Evolutionary conservation across 1,140 invertebrate species (phyloP).

Genomic region (Gryllus bimaculatus): DNA sequence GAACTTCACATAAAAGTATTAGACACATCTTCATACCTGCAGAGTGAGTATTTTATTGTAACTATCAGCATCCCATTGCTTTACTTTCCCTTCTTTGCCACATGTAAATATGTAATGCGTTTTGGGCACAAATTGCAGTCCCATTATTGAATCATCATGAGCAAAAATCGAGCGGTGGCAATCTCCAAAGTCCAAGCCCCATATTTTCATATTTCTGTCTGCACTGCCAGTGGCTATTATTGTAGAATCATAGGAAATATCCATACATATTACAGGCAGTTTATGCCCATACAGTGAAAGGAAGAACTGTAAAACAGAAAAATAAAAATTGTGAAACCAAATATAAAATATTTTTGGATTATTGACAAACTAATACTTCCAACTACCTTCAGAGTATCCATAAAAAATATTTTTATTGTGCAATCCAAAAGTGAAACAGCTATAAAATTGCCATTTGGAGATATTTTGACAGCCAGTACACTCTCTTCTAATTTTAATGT

Average conservation of each 20-base stretch:
- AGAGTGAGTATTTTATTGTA: slow-evolving; percentile 85
- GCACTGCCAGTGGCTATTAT: slow-evolving; percentile 88
- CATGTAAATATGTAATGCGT: slow-evolving; percentile 91
- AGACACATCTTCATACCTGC: slow-evolving; percentile 42
- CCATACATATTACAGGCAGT: slow-evolving; percentile 84
- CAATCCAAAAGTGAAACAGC: slow-evolving; percentile 85
- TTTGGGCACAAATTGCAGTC: slow-evolving; percentile 75
- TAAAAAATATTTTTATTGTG: slow-evolving; percentile 92
- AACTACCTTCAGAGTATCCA: slow-evolving; percentile 80
- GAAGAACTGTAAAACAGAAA: slow-evolving; percentile 66
- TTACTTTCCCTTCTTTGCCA: slow-evolving; percentile 87
- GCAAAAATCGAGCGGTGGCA: slow-evolving; percentile 82
- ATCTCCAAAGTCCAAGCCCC: slow-evolving; percentile 98
- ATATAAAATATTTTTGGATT: neutral
- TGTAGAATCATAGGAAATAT: slow-evolving; percentile 85
- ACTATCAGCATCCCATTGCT: slow-evolving; percentile 94
- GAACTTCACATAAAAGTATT: neutral
- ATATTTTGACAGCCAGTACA: slow-evolving; percentile 72
- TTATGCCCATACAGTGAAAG: slow-evolving; percentile 94
- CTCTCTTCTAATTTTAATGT: slow-evolving; percentile 81
- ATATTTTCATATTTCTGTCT: slow-evolving; percentile 93
- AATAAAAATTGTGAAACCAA: neutral
- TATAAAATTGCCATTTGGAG: slow-evolving; percentile 77
- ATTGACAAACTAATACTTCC: neutral
- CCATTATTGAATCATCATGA: slow-evolving; percentile 90